Percentiles rank a stretch among this genome's conserved stretches.
Conservation (phyloP, 2,797 vertebrate genomes). For the Cyclura pinguis region DNA sequence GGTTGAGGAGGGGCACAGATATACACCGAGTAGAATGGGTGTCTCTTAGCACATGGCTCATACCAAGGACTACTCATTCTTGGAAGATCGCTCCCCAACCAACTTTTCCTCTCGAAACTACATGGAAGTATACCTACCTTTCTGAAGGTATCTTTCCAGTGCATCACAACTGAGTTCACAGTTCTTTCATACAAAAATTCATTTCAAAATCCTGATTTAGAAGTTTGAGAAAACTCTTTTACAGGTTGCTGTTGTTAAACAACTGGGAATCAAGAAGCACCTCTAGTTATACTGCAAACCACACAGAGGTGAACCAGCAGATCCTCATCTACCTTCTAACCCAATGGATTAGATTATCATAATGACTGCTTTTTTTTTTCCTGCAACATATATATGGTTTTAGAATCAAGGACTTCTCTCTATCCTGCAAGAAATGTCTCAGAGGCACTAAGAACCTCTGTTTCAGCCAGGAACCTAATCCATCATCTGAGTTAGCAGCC, state of each 20-base stretch:
- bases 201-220: neutral
- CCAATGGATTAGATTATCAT: neutral
- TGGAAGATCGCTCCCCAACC: too few species aligned
- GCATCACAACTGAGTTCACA: neutral
- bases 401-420: neutral
- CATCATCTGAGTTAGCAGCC: slow-evolving; percentile 10
- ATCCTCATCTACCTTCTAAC: neutral
- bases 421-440: neutral
- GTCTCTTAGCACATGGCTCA: neutral
- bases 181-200: neutral
- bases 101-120: too few species aligned
- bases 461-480: neutral
- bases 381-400: neutral
- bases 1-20: too few species aligned
- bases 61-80: neutral
- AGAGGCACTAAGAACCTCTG: neutral
- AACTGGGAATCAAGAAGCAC: neutral
- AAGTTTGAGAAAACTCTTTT: neutral
- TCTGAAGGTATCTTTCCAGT: neutral
- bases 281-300: neutral
- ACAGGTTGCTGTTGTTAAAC: neutral
- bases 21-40: neutral
- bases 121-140: too few species aligned
- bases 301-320: neutral
- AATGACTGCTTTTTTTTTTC: neutral